Conservation (phyloP, 2,888 invertebrate genomes). For the Acleris sparsana region DNA sequence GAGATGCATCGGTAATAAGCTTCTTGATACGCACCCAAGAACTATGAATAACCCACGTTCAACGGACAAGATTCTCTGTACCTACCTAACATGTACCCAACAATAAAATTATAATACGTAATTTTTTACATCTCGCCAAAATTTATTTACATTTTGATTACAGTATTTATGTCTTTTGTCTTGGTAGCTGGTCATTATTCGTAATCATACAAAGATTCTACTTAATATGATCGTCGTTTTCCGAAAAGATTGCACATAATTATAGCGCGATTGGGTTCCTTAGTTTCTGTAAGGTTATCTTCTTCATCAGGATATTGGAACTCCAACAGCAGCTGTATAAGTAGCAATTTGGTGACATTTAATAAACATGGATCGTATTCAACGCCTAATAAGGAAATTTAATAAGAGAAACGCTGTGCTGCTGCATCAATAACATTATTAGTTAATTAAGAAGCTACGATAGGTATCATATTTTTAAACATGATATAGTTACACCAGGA, state of each 20-base stretch:
- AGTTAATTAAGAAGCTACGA: too few species aligned
- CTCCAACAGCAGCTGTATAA: constrained; percentile 4
- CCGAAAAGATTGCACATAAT: constrained; percentile 13
- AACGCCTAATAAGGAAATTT: constrained; percentile 6
- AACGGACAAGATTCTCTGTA: not conserved
- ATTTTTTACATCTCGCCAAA: not conserved
- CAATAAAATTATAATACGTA: not conserved
- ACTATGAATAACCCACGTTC: not conserved
- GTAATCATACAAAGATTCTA: not conserved
- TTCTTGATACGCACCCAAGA: constrained; percentile 42
- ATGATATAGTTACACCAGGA: too few species aligned
- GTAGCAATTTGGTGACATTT: constrained; percentile 30
- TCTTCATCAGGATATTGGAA: constrained; percentile 18
- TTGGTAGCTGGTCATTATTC: constrained; percentile 11
- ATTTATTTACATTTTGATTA: constrained; percentile 3
- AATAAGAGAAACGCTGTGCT: not conserved
- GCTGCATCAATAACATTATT: not conserved
- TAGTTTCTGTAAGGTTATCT: constrained; percentile 15
- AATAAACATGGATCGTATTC: constrained; percentile 6
- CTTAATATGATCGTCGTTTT: not conserved
- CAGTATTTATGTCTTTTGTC: constrained; percentile 4
- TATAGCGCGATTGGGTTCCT: constrained; percentile 10
- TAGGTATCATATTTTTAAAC: too few species aligned
- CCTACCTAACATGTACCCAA: not conserved
- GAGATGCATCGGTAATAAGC: constrained; percentile 60